Base-by-base conservation (phyloP, 2,113 vertebrate species). In the Labrus mixtus region DNA sequence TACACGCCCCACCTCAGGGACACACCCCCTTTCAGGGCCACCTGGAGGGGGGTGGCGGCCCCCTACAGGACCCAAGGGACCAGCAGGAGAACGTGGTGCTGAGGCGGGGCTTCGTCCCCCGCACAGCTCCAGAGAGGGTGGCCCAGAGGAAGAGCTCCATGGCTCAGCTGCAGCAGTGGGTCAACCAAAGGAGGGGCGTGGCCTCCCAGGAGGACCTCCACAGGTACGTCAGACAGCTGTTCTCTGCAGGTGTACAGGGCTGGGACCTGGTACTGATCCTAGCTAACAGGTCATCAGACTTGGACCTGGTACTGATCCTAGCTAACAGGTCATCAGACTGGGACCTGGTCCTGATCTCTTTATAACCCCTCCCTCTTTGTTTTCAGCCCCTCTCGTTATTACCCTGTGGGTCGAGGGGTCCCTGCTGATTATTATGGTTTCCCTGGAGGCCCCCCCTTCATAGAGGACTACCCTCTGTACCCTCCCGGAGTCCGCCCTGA, bases 121-220 rank as follows among this genome's bases (percentile, higher is more conserved):
- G 95, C 36, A 93, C 93, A 2, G 94, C 93, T 60, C 95, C 96
- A 0, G 97, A 98, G 89, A 96, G 95, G 79, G 76, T 95, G 1
- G 97, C 97, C 17, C 98, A 99, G 90, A 95, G 98, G 75, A 97
- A 97, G 92, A 98, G 96, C 87, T 99, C 97, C 11, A 97, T 99
- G 97, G 96, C 93, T 1, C 97, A 99, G 88, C 93, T 99, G 29
- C 98, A 99, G 90, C 96, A 98, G 85, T 99, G 98, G 98, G 97
- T 98, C 56, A 98, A 98, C 92, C 95, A 96, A 8, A 95, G 97
- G 2, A 92, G 96, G 2, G 93, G 91, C 10, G 15, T 93, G 6
- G 68, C 84, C 0, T 90, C 94, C 0, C 92, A 93, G 1, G 97
- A 98, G 13, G 96, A 97, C 74, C 87, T 96, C 57, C 93, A 92